Conservation (phyloP, 1,140 invertebrate species). For the silkworm (Bombyx mori) region DNA sequence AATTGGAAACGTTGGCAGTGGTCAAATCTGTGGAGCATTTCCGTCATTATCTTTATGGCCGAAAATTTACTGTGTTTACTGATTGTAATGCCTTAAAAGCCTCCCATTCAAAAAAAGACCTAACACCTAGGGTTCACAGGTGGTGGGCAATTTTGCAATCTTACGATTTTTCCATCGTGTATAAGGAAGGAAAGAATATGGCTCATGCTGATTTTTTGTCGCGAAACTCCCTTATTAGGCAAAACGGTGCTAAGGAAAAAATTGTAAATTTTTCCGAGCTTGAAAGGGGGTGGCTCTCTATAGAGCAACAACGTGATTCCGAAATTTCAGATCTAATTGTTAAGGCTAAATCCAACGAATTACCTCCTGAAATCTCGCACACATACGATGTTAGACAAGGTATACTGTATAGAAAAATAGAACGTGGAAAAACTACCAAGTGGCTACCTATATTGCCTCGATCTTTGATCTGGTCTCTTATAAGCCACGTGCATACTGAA, state of each 20-base stretch:
- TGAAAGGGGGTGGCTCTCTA: conserved; percentile 15
- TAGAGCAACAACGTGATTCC: conserved; percentile 16
- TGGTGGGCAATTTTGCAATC: conserved; percentile 47
- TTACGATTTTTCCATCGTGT: conserved; percentile 30
- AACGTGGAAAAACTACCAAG: conserved; percentile 10
- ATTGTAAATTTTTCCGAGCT: conserved; percentile 17
- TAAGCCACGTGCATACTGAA: conserved; percentile 37
- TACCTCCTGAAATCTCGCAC: conserved; percentile 10
- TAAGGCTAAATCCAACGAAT: conserved; percentile 8
- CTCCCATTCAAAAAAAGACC: conserved; percentile 37
- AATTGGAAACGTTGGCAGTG: conserved; percentile 56
- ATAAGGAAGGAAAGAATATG: conserved; percentile 20
- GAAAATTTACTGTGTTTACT: conserved; percentile 31
- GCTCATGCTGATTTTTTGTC: conserved; percentile 25
- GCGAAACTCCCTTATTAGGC: conserved; percentile 16
- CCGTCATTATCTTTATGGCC: conserved; percentile 30
- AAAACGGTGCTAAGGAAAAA: conserved; percentile 13
- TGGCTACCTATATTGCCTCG: conserved; percentile 36
- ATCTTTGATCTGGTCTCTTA: conserved; percentile 26
- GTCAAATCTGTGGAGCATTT: conserved; percentile 36
- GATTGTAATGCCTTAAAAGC: conserved; percentile 36
- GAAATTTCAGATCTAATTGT: conserved; percentile 15
- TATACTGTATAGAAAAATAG: conserved; percentile 18
- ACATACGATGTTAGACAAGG: conserved; percentile 16
- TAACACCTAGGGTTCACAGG: conserved; percentile 33